Evolutionary conservation across 2,888 invertebrate species (phyloP).

Genomic region (Drosophila rellima): DNA sequence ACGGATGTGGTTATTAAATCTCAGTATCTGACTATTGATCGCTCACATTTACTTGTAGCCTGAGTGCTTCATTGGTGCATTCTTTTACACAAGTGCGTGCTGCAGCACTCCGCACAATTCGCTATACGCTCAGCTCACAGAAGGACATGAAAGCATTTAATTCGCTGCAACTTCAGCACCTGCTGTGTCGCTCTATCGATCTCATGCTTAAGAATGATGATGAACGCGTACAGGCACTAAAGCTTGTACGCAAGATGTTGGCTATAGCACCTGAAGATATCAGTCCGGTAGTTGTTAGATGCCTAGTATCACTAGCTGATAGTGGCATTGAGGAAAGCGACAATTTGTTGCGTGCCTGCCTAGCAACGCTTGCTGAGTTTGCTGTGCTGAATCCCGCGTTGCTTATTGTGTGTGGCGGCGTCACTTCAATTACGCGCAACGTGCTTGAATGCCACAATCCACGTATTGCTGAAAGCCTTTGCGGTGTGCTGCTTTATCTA

Average conservation of each 20-base stretch:
- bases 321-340: slow-evolving; percentile 92
- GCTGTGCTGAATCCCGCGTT: slow-evolving; percentile 93
- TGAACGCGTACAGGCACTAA: slow-evolving; percentile 96
- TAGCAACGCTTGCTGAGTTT: slow-evolving; percentile 95
- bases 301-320: slow-evolving; percentile 93
- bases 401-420: slow-evolving; percentile 93
- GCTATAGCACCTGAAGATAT: slow-evolving; percentile 89
- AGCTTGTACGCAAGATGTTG: slow-evolving; percentile 90
- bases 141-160: slow-evolving; percentile 93
- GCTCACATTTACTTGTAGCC: slow-evolving; percentile 87
- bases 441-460: slow-evolving; percentile 94
- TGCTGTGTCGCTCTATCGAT: slow-evolving; percentile 95
- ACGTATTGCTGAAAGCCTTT: slow-evolving; percentile 95
- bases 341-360: slow-evolving; percentile 92
- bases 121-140: slow-evolving; percentile 92
- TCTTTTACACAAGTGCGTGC: slow-evolving; percentile 96
- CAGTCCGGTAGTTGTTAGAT: slow-evolving; percentile 91
- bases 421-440: slow-evolving; percentile 93
- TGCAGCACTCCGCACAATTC: slow-evolving; percentile 93
- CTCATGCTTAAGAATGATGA: slow-evolving; percentile 95
- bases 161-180: slow-evolving; percentile 92
- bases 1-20: background rate
- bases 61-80: slow-evolving; percentile 93
- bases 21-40: background rate
- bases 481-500: slow-evolving; percentile 94